Evolutionary conservation across 2,113 vertebrate species (phyloP).

Genomic region (Calyptomena viridis): DNA sequence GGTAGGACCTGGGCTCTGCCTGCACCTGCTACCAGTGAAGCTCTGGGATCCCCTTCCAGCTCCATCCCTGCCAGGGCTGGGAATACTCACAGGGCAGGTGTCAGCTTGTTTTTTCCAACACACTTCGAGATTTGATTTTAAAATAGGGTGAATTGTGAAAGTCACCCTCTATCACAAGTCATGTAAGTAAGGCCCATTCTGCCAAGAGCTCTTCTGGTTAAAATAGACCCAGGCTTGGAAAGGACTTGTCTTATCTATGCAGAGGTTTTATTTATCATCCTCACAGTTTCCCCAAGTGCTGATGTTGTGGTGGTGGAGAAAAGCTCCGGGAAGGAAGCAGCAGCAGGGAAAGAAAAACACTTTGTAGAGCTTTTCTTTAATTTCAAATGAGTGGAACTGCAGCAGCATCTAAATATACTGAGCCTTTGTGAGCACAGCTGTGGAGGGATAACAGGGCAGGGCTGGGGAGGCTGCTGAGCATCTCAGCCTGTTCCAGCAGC

Average conservation of each 20-base stretch:
- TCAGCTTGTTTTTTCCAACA: fast-evolving
- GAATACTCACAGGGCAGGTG: neutral
- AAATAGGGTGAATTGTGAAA: neutral
- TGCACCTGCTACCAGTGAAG: neutral
- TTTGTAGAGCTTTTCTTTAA: neutral
- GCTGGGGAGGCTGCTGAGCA: neutral
- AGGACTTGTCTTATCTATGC: neutral
- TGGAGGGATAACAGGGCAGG: neutral
- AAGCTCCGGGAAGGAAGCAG: neutral
- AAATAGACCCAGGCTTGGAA: neutral
- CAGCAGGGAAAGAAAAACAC: neutral
- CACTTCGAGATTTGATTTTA: neutral
- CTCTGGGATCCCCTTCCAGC: neutral
- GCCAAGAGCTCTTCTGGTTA: constrained; percentile 3
- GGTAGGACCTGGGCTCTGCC: neutral
- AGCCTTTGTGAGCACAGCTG: constrained; percentile 27
- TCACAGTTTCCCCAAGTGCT: neutral
- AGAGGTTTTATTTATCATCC: neutral
- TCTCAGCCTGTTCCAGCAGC: neutral
- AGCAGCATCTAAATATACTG: constrained; percentile 6
- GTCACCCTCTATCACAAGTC: neutral
- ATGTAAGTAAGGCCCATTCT: neutral
- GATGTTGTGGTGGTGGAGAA: neutral
- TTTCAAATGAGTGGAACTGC: neutral
- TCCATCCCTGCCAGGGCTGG: neutral